phyloP scores from a whole-genome alignment of 1,140 invertebrate genomes.

The Brachionus sp. region DNA sequence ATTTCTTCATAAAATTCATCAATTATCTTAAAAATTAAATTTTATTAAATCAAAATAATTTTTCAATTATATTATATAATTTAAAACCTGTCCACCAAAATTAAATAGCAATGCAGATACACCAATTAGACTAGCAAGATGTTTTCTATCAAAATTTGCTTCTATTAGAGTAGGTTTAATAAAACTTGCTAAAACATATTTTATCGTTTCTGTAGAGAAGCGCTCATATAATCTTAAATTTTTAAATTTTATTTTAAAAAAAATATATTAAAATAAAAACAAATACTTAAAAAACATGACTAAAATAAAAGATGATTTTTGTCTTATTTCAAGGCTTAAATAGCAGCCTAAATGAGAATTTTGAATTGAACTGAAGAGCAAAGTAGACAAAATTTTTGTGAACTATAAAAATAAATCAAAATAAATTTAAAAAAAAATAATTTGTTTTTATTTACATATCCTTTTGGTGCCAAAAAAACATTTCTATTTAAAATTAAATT shows the following conservation, averaged over 20 bases:
- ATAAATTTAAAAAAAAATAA: background rate
- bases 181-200: background rate
- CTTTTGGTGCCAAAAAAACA: slow-evolving; percentile 23
- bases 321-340: background rate
- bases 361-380: background rate
- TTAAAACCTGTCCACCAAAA: background rate
- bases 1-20: background rate
- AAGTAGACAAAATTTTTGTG: slow-evolving; percentile 27
- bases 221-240: background rate
- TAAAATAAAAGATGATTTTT: background rate
- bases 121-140: background rate
- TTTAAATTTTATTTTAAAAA: background rate
- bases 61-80: background rate
- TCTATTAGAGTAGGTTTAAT: background rate
- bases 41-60: background rate
- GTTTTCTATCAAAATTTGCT: background rate
- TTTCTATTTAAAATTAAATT: slow-evolving; percentile 29
- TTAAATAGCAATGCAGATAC: background rate
- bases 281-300: slow-evolving; percentile 21
- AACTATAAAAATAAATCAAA: background rate
- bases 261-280: background rate
- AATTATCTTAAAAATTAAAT: background rate
- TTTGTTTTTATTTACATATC: background rate
- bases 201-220: slow-evolving; percentile 1
- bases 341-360: background rate